phyloP scores from a whole-genome alignment of 2,888 invertebrate genomes.

The Phyto melanocephala region DNA sequence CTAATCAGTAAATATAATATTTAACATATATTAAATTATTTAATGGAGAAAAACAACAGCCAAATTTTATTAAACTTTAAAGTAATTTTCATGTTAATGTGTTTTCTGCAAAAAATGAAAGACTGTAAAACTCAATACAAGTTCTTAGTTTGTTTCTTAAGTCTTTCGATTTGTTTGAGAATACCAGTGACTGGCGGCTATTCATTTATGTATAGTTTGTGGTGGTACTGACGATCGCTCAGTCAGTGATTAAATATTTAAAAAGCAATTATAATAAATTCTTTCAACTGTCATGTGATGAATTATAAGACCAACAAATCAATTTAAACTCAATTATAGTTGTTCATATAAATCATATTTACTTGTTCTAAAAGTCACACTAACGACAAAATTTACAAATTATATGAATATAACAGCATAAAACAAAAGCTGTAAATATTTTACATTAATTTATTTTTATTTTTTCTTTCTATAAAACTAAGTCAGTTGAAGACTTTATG shows the following conservation, averaged over 20 bases:
- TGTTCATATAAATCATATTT: neutral
- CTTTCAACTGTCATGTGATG: neutral
- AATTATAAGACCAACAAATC: neutral
- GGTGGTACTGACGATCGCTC: neutral
- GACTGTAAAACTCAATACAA: neutral
- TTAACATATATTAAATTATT: slow-evolving; percentile 48
- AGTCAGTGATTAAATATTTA: neutral
- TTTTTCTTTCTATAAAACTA: no score
- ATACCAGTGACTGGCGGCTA: no score
- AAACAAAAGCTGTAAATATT: no score
- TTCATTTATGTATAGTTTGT: neutral
- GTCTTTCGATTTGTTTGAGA: slow-evolving; percentile 9
- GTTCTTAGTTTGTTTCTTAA: slow-evolving; percentile 1
- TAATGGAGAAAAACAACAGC: slow-evolving; percentile 14
- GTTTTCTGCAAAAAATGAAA: neutral
- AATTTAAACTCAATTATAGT: slow-evolving; percentile 14
- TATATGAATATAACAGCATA: neutral
- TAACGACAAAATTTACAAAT: neutral
- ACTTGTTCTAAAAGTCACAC: neutral
- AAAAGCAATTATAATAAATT: slow-evolving; percentile 21
- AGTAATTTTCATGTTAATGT: slow-evolving; percentile 21
- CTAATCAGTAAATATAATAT: slow-evolving; percentile 47
- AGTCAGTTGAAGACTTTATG: no score
- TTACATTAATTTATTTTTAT: no score
- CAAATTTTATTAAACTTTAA: slow-evolving; percentile 34